These are phyloP conservation scores for Scophthalmus maximus DNA, from an alignment of 2,113 vertebrate species.

Conservation along the genomic window DNA sequence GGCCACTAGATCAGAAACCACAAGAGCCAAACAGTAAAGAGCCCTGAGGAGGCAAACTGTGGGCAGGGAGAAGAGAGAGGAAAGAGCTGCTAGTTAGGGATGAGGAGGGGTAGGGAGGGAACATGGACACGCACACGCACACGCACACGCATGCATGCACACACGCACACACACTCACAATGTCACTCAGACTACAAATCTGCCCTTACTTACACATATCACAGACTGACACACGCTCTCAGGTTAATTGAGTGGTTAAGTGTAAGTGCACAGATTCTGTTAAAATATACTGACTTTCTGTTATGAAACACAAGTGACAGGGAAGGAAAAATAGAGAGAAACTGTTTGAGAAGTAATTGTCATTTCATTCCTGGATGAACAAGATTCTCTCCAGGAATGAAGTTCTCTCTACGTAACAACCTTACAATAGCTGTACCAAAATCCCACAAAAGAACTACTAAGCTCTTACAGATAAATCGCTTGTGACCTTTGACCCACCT, in stretches of 20 bases:
- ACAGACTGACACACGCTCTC: not conserved
- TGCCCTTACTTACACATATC: conserved; percentile 4
- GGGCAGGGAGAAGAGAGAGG: conserved; percentile 84
- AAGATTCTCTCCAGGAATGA: not conserved
- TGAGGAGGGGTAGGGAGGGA: conserved; percentile 37
- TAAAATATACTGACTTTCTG: conserved; percentile 9
- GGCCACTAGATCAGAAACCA: conserved; percentile 99
- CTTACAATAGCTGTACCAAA: not conserved
- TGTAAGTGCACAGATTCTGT: conserved; percentile 9
- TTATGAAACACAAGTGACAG: conserved; percentile 12
- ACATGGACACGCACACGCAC: conserved; percentile 22
- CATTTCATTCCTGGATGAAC: too few species aligned
- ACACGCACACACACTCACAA: not conserved
- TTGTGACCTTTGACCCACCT: conserved; percentile 83
- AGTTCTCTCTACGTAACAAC: not conserved
- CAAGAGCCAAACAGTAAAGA: conserved; percentile 99
- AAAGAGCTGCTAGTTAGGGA: conserved; percentile 80
- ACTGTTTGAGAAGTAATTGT: not conserved
- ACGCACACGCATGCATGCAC: not conserved
- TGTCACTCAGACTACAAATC: too few species aligned
- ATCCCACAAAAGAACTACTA: rapidly evolving
- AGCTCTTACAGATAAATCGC: not conserved
- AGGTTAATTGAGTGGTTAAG: conserved; percentile 40
- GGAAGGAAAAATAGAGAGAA: not conserved
- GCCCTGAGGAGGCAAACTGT: conserved; percentile 99